Evolutionary conservation across 2,797 vertebrate genomes (phyloP).

Genomic region (Halcyon leucocephala): DNA sequence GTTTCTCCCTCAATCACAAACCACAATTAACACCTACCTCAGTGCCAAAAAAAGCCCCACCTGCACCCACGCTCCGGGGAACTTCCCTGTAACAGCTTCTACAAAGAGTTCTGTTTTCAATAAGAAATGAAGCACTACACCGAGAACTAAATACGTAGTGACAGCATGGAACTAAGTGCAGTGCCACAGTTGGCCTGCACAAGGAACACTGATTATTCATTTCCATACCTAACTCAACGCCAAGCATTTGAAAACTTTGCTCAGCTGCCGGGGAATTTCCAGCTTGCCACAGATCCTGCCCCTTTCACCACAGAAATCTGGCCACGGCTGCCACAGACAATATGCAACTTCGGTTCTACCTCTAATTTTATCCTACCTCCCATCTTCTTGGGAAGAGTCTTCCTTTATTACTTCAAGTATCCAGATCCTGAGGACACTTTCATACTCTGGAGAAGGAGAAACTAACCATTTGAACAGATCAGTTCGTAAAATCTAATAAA

Average conservation of each 20-base stretch:
- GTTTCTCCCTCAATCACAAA: slow-evolving; percentile 20
- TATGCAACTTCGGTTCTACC: background rate
- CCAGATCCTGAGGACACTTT: background rate
- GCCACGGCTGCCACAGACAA: background rate
- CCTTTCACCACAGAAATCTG: background rate
- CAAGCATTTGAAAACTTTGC: slow-evolving; percentile 8
- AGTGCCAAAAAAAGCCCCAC: slow-evolving; percentile 49
- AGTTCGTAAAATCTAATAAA: slow-evolving; percentile 64
- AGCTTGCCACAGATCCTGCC: slow-evolving; percentile 1
- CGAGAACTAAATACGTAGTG: background rate
- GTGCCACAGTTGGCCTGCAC: background rate
- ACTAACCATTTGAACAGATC: slow-evolving; percentile 11
- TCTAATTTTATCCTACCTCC: background rate
- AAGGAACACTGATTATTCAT: slow-evolving; percentile 22
- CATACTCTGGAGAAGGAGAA: background rate
- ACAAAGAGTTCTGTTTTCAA: slow-evolving; percentile 40
- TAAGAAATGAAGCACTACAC: slow-evolving; percentile 12
- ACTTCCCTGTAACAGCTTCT: slow-evolving; percentile 41
- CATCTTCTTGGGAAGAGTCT: background rate
- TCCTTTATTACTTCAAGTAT: background rate
- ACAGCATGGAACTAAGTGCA: slow-evolving; percentile 25
- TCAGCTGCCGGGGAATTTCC: slow-evolving; percentile 24
- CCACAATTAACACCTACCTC: slow-evolving; percentile 59
- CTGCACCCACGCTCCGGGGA: slow-evolving; percentile 49
- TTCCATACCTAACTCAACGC: slow-evolving; percentile 38